Percentiles rank a stretch among this genome's conserved stretches.
These are phyloP conservation scores for Oenanthe melanoleuca DNA, from an alignment of 2,113 vertebrate genomes.

Conservation along the genomic window DNA sequence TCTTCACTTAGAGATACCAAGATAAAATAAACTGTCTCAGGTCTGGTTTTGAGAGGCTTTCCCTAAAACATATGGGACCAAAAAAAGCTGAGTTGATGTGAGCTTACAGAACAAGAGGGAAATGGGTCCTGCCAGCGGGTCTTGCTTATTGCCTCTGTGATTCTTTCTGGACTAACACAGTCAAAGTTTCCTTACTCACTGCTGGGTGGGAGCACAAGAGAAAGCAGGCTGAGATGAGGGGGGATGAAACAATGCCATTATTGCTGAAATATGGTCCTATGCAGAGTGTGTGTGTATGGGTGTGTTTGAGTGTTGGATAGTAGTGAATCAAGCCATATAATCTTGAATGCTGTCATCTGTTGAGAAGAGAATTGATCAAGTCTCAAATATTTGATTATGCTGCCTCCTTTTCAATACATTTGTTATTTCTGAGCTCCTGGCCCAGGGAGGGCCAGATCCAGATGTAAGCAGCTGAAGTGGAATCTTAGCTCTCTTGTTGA, in stretches of 20 bases:
- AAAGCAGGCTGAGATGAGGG: not conserved
- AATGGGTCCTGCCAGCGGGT: constrained; percentile 55
- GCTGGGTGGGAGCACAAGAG: constrained; percentile 8
- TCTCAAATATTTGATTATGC: not conserved
- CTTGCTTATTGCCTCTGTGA: constrained; percentile 57
- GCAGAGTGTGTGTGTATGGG: not conserved
- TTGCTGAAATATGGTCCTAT: not conserved
- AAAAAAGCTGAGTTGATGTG: not conserved
- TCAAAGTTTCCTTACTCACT: constrained; percentile 65
- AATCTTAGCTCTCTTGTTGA: not conserved
- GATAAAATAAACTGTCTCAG: not conserved
- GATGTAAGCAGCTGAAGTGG: not conserved
- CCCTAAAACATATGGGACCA: not conserved
- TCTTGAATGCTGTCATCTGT: not conserved
- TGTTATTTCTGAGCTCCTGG: not conserved
- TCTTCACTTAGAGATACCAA: not conserved
- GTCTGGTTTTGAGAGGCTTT: constrained; percentile 36
- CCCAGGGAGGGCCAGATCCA: not conserved
- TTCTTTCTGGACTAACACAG: constrained; percentile 35
- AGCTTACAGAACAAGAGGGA: not conserved
- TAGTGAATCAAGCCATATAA: not conserved
- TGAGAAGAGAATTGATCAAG: not conserved
- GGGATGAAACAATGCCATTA: not conserved
- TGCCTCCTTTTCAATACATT: not conserved
- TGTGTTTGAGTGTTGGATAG: not conserved